Conservation (phyloP, 2,797 vertebrate species). For the Poeciliopsis paucimaculata region DNA sequence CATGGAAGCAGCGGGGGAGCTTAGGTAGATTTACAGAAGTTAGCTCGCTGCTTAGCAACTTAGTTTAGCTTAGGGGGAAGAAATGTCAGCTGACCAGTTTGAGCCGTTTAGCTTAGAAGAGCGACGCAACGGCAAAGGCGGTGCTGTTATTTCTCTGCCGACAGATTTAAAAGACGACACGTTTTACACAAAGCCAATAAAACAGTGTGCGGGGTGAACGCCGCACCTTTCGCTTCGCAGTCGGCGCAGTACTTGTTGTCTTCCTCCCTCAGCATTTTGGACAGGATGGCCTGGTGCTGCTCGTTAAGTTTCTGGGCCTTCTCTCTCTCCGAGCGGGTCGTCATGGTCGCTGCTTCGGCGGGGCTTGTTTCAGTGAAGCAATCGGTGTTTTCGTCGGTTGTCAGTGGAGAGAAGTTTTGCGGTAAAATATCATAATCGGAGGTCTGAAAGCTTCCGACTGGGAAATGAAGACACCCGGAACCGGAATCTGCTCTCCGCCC, state of each 20-base stretch:
- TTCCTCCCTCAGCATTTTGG: conserved; percentile 95
- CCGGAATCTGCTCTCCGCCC: conserved; percentile 76
- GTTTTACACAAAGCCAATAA: not conserved
- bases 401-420: conserved; percentile 41
- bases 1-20: conserved; percentile 10
- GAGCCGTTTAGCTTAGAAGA: conserved; percentile 45
- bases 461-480: conserved; percentile 79
- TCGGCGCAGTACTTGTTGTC: conserved; percentile 99
- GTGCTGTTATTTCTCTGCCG: too few relatives aligned
- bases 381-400: conserved; percentile 40
- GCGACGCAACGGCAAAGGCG: conserved; percentile 25
- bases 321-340: conserved; percentile 96
- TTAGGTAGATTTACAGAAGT: conserved; percentile 58
- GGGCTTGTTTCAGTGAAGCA: conserved; percentile 23
- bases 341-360: conserved; percentile 77
- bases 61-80: conserved; percentile 63
- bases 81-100: conserved; percentile 71
- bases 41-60: conserved; percentile 71
- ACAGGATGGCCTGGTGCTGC: conserved; percentile 97
- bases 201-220: not conserved
- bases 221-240: conserved; percentile 95
- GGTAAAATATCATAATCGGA: conserved; percentile 76
- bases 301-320: conserved; percentile 98
- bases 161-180: not conserved
- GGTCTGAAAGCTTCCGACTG: conserved; percentile 48